Percentiles rank a stretch among this genome's conserved stretches.
Evolutionary conservation across 2,888 invertebrate species (phyloP).

Genomic region (Eilema caniola): DNA sequence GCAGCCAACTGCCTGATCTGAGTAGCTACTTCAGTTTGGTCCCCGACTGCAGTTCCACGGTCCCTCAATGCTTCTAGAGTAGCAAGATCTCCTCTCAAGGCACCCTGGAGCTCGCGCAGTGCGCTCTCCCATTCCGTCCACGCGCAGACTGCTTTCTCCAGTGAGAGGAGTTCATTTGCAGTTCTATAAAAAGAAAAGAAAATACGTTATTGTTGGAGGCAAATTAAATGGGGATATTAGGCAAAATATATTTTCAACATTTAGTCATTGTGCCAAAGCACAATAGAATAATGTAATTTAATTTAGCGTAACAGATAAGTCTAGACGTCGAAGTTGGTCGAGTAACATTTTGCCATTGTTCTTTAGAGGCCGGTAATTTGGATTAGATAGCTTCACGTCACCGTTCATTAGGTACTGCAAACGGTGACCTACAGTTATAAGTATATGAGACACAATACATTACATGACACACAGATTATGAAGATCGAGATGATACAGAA

Average conservation of each 20-base stretch:
- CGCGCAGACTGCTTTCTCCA: conserved; percentile 90
- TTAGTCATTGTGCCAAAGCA: neutral
- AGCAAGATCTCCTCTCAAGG: conserved; percentile 89
- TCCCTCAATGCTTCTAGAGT: conserved; percentile 80
- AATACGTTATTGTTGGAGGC: neutral
- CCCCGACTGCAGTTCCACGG: conserved; percentile 87
- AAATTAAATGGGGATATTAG: neutral
- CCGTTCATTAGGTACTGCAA: neutral
- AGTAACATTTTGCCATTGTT: neutral
- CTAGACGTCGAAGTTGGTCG: neutral
- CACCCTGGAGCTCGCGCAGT: conserved; percentile 91
- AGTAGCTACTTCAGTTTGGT: conserved; percentile 86
- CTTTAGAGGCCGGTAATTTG: neutral
- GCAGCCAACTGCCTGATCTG: conserved; percentile 87
- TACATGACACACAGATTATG: no score
- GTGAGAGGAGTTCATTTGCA: conserved; percentile 89
- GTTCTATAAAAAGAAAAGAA: conserved; percentile 84
- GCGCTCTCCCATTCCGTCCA: conserved; percentile 93
- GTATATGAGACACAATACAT: no score
- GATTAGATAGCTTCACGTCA: neutral
- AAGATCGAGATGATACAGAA: no score
- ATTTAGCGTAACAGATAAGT: neutral
- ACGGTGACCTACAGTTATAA: neutral
- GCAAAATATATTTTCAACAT: neutral
- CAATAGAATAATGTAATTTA: neutral